A percentile compares a stretch with the other conserved stretches of the same genome.
Evolutionary conservation across 1,140 invertebrate species (phyloP).

Genomic region (Neuroterus valhalla): DNA sequence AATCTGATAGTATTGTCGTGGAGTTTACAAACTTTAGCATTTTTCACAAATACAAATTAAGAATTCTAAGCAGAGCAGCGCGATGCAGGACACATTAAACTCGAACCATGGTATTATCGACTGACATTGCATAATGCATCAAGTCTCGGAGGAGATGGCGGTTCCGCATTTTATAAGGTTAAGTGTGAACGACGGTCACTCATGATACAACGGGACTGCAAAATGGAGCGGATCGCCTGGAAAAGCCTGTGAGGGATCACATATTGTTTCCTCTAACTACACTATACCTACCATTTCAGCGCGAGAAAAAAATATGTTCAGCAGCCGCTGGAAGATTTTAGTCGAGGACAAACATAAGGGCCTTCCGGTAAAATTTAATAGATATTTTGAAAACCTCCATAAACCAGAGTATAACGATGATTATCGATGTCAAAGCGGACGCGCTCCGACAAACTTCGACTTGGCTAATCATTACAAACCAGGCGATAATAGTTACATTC

Average conservation of each 20-base stretch:
- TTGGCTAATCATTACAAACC: too few relatives aligned
- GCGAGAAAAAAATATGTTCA: too few relatives aligned
- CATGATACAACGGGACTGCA: constrained; percentile 1
- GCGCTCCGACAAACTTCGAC: too few relatives aligned
- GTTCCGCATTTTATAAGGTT: constrained; percentile 16
- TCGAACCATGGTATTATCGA: constrained; percentile 7
- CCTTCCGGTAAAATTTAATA: too few relatives aligned
- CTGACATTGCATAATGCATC: constrained; percentile 12
- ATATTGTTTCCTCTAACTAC: background rate
- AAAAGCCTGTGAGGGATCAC: background rate
- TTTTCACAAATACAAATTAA: background rate
- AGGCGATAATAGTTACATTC: too few relatives aligned
- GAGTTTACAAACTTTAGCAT: background rate
- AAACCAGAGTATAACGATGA: too few relatives aligned
- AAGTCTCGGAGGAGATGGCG: background rate
- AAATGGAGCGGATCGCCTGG: background rate
- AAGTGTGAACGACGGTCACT: constrained; percentile 20
- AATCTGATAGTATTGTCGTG: background rate
- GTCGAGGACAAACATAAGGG: too few relatives aligned
- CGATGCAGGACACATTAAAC: background rate
- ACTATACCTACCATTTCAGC: too few relatives aligned
- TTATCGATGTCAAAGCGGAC: too few relatives aligned
- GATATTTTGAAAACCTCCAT: too few relatives aligned
- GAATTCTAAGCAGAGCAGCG: background rate
- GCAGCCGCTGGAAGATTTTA: too few relatives aligned